Percentiles rank a stretch among this genome's conserved stretches.
Conservation (phyloP, 1,140 invertebrate species). For the Calliphora vicina region DNA sequence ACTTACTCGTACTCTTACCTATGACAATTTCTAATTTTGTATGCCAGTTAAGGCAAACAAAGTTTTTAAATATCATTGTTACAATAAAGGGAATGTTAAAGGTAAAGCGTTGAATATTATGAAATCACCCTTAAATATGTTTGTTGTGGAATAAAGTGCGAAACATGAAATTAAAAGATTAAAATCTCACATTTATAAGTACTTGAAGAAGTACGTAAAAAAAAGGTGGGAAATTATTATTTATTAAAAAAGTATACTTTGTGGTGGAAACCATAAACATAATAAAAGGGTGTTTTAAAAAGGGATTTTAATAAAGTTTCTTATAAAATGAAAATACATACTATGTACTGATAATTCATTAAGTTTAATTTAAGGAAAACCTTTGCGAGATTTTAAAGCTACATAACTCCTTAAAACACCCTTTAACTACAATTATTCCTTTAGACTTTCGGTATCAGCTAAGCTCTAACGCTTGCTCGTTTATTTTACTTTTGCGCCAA, state of each 20-base stretch:
- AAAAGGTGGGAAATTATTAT: neutral
- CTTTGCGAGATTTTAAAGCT: neutral
- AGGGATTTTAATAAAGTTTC: too few species aligned
- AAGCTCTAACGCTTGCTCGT: neutral
- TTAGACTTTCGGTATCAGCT: neutral
- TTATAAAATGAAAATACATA: too few species aligned
- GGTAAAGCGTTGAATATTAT: neutral
- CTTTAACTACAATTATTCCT: neutral
- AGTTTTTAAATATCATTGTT: neutral
- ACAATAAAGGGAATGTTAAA: neutral
- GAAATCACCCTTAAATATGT: neutral
- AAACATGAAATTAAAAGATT: conserved; percentile 34
- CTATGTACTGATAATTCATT: too few species aligned
- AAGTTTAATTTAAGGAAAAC: too few species aligned
- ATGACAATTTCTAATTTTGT: neutral
- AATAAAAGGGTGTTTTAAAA: too few species aligned
- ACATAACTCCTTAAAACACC: neutral
- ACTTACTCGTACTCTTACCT: neutral
- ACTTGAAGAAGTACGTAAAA: neutral
- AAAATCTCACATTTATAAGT: neutral
- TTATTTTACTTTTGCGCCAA: neutral
- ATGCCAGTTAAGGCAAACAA: neutral
- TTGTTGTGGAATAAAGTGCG: neutral
- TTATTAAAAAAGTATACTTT: neutral
- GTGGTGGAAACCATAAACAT: too few species aligned